Evolutionary conservation across 2,113 vertebrate genomes (phyloP).

Genomic region (Semicossyphus pulcher): DNA sequence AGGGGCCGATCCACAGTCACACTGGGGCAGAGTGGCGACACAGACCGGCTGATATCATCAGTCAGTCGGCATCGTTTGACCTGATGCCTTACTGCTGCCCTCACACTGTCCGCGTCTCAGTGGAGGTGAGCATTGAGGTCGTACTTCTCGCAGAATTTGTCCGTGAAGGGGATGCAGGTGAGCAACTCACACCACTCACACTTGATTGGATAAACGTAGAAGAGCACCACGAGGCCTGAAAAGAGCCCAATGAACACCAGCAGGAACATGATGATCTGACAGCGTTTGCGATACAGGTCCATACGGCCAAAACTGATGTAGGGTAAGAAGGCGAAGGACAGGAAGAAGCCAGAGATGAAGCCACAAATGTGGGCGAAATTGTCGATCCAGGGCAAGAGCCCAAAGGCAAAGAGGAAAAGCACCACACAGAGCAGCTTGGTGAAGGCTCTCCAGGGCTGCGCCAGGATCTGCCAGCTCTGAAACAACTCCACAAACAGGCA

Average conservation of each 20-base stretch:
- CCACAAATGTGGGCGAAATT: slow-evolving; percentile 97
- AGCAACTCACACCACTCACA: slow-evolving; percentile 98
- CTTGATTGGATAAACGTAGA: slow-evolving; percentile 95
- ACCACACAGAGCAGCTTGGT: slow-evolving; percentile 95
- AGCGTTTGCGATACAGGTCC: slow-evolving; percentile 97
- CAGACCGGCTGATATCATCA: slow-evolving; percentile 24
- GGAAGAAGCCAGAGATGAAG: slow-evolving; percentile 96
- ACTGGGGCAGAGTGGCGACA: slow-evolving; percentile 34
- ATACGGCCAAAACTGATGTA: slow-evolving; percentile 98
- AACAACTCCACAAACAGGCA: slow-evolving; percentile 99
- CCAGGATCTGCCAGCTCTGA: slow-evolving; percentile 99
- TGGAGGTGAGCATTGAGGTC: slow-evolving; percentile 97
- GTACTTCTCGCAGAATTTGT: slow-evolving; percentile 99
- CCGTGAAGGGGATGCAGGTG: slow-evolving; percentile 98
- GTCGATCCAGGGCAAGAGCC: slow-evolving; percentile 98
- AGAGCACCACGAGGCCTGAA: slow-evolving; percentile 94
- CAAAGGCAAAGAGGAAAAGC: slow-evolving; percentile 96
- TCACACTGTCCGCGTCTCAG: slow-evolving; percentile 75
- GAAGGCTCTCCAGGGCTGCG: slow-evolving; percentile 95
- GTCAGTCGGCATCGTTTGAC: slow-evolving; percentile 38
- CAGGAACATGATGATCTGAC: slow-evolving; percentile 96
- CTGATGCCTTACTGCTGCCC: slow-evolving; percentile 35
- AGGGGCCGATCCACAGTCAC: slow-evolving; percentile 22
- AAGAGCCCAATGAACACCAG: slow-evolving; percentile 94
- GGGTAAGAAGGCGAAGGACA: slow-evolving; percentile 97